Evolutionary conservation across 2,113 vertebrate species (phyloP).

Genomic region (Lathamus discolor): DNA sequence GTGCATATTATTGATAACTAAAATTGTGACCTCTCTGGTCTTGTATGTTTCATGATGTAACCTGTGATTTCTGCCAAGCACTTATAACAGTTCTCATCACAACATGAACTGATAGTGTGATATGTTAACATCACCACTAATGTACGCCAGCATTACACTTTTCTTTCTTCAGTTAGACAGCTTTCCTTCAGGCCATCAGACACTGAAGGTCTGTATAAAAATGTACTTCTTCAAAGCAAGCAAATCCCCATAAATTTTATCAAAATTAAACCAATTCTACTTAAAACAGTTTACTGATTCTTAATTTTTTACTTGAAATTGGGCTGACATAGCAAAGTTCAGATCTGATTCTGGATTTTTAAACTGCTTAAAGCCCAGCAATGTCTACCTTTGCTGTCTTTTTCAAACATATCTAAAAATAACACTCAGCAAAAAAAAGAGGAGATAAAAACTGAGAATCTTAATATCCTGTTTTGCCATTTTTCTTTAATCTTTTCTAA

Average conservation of each 20-base stretch:
- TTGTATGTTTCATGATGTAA: slow-evolving; percentile 45
- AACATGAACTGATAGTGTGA: slow-evolving; percentile 64
- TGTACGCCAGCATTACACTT: slow-evolving; percentile 58
- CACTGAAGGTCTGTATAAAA: slow-evolving; percentile 31
- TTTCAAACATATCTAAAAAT: slow-evolving; percentile 23
- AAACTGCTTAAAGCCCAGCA: neutral
- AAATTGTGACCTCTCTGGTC: slow-evolving; percentile 29
- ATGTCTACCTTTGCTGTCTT: neutral
- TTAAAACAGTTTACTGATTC: neutral
- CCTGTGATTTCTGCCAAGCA: slow-evolving; percentile 58
- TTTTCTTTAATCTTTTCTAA: slow-evolving; percentile 47
- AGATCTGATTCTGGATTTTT: neutral
- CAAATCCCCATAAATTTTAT: neutral
- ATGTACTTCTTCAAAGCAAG: slow-evolving; percentile 7
- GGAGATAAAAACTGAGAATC: slow-evolving; percentile 33
- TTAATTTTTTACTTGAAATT: neutral
- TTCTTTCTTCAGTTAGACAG: slow-evolving; percentile 45
- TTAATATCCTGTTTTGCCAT: slow-evolving; percentile 49
- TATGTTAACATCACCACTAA: slow-evolving; percentile 56
- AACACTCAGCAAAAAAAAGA: neutral
- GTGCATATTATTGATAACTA: slow-evolving; percentile 51
- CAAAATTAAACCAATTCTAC: neutral
- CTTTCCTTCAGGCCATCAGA: slow-evolving; percentile 59
- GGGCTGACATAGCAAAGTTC: neutral
- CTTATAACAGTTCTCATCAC: slow-evolving; percentile 56